Evolutionary conservation across 92 coral and sea anemone species (phyloP).

Genomic region (Porites cylindrica): DNA sequence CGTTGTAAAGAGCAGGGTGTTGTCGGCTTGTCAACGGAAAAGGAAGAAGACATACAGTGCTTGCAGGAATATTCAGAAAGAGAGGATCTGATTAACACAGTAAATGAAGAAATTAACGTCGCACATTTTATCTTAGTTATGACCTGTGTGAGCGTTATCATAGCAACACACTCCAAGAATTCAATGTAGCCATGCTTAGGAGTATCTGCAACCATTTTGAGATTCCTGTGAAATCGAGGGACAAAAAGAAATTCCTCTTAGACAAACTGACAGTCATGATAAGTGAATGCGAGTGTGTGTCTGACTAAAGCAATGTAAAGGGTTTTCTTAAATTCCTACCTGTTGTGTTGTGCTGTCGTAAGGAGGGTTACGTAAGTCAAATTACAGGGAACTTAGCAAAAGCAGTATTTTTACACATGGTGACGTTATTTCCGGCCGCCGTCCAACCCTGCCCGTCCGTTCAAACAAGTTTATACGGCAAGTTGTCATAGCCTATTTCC

Average conservation of each 20-base stretch:
- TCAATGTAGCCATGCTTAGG: slow-evolving; percentile 68
- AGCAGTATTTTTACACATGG: too few species aligned
- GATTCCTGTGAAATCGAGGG: slow-evolving; percentile 65
- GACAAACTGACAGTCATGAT: slow-evolving; percentile 53
- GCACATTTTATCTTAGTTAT: slow-evolving; percentile 69
- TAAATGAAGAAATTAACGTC: slow-evolving; percentile 61
- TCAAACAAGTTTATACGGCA: too few species aligned
- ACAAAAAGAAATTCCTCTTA: slow-evolving; percentile 63
- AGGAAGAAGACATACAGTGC: slow-evolving; percentile 71
- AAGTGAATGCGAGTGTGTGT: slow-evolving; percentile 56
- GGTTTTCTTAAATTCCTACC: too few species aligned
- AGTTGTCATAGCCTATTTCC: too few species aligned
- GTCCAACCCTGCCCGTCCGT: too few species aligned
- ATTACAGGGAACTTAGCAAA: too few species aligned
- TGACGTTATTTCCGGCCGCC: too few species aligned
- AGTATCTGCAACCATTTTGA: slow-evolving; percentile 74
- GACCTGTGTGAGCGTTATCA: slow-evolving; percentile 71
- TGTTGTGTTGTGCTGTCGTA: too few species aligned
- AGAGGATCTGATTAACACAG: slow-evolving; percentile 59
- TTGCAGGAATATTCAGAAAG: slow-evolving; percentile 63
- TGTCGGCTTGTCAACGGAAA: slow-evolving; percentile 57
- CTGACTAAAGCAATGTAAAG: neutral
- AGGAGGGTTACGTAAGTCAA: too few species aligned
- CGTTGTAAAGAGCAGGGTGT: slow-evolving; percentile 67
- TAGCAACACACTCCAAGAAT: slow-evolving; percentile 65